A percentile compares a stretch with the other conserved stretches of the same genome.
Conservation (phyloP, 2,113 vertebrate genomes). For the Agelaius tricolor region DNA sequence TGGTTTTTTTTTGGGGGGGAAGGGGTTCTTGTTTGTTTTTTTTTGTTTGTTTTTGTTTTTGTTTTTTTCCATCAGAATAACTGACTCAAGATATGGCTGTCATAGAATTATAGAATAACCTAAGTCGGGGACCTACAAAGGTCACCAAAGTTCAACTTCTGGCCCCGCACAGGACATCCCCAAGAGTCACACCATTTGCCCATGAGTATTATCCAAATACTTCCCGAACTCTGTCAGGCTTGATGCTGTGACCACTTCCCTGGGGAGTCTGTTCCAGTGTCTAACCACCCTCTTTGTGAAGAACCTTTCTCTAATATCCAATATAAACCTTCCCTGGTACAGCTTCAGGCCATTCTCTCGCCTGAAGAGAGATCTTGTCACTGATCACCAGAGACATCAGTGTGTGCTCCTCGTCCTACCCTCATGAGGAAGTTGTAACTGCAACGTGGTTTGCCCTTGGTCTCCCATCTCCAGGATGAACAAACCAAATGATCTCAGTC, state of each 20-base stretch:
- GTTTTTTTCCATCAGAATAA: background rate
- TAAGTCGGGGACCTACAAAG: background rate
- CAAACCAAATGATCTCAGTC: accelerated
- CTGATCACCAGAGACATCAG: background rate
- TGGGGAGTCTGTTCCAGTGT: background rate
- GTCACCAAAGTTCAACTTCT: background rate
- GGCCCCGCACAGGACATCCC: background rate
- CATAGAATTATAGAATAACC: background rate
- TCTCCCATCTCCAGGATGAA: background rate
- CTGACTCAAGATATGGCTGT: background rate
- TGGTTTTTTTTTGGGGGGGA: background rate
- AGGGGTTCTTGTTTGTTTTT: too few species aligned
- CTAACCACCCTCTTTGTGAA: background rate
- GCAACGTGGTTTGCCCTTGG: background rate
- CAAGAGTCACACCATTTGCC: background rate
- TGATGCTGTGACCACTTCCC: too few species aligned
- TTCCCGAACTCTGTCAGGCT: background rate
- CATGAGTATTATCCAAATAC: background rate
- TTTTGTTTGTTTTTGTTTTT: background rate
- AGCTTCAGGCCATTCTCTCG: background rate
- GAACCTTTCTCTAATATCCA: background rate
- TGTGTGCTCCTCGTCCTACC: background rate
- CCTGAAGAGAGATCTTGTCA: background rate
- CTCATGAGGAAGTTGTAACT: accelerated
- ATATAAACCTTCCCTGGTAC: background rate